phyloP scores from a whole-genome alignment of 92 coral and sea anemone species.

The Zoanthus solanderi region DNA sequence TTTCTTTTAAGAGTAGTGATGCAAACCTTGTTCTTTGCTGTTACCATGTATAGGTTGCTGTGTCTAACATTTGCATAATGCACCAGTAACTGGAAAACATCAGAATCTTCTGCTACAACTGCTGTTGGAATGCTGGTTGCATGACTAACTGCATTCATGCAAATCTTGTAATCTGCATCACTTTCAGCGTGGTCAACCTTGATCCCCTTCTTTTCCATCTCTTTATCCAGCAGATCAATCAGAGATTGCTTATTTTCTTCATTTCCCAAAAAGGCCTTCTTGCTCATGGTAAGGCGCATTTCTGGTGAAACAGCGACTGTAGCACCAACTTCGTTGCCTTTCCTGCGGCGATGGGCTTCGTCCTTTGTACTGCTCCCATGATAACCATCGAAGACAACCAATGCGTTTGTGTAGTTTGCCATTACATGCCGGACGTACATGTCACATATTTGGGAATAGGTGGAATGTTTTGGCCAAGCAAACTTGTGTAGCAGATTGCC shows the following conservation, averaged over 20 bases:
- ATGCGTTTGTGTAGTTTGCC: conserved; percentile 15
- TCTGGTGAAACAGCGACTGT: conserved; percentile 40
- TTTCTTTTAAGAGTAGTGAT: conserved; percentile 8
- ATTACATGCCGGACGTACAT: conserved; percentile 46
- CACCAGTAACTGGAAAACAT: not conserved
- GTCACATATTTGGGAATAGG: conserved; percentile 45
- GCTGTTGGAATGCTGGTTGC: not conserved
- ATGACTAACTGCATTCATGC: not conserved
- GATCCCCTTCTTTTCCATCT: conserved; percentile 1
- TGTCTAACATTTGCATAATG: not conserved
- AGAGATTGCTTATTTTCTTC: conserved; percentile 6
- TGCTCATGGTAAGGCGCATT: conserved; percentile 58
- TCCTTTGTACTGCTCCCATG: conserved; percentile 48
- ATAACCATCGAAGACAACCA: conserved; percentile 49
- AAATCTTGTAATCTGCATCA: conserved; percentile 2
- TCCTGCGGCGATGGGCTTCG: conserved; percentile 31
- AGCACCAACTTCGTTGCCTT: conserved; percentile 36
- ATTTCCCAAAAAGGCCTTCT: conserved; percentile 42
- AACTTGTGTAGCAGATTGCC: conserved; percentile 46
- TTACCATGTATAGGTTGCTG: conserved; percentile 47
- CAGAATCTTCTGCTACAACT: conserved; percentile 1
- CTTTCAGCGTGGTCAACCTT: not conserved
- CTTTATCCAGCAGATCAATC: not conserved
- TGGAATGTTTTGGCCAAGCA: conserved; percentile 53
- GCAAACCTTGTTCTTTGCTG: conserved; percentile 39